Conservation (phyloP, 92 coral and sea anemone species). For the Zoanthus solanderi region DNA sequence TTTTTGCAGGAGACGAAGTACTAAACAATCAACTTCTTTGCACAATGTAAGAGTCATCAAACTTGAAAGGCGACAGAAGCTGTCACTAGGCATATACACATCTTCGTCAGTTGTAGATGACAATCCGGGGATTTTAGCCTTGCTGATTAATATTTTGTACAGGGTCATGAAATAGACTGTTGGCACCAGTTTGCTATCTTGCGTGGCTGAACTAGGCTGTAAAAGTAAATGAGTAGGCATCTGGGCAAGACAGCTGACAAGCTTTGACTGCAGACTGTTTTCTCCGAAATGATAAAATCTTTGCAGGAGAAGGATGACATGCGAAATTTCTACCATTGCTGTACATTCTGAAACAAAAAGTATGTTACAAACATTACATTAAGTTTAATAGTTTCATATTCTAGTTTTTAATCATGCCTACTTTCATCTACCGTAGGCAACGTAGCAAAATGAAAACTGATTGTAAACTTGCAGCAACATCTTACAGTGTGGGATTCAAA, state of each 20-base stretch:
- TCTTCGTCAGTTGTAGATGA: neutral
- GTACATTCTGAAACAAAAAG: conserved; percentile 8
- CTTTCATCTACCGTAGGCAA: neutral
- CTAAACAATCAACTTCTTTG: conserved; percentile 63
- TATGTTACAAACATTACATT: neutral
- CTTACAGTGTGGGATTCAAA: too few species aligned
- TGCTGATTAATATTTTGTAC: conserved; percentile 50
- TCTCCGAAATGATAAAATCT: conserved; percentile 63
- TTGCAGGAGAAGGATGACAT: conserved; percentile 61
- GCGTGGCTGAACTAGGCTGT: conserved; percentile 4
- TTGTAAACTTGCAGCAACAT: too few species aligned
- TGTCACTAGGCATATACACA: neutral
- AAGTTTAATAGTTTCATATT: neutral
- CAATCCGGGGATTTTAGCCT: conserved; percentile 6
- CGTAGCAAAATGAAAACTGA: neutral
- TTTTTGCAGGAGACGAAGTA: conserved; percentile 56
- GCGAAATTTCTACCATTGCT: conserved; percentile 30
- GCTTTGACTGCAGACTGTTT: conserved; percentile 33
- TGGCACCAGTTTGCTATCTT: conserved; percentile 23
- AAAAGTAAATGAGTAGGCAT: conserved; percentile 67
- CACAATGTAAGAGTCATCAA: conserved; percentile 52
- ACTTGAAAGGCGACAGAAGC: conserved; percentile 40
- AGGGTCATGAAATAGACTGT: conserved; percentile 59
- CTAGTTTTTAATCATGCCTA: neutral
- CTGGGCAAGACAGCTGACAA: conserved; percentile 57